Base-by-base conservation (phyloP, 2,888 invertebrate genomes). In the Polietes domitor region DNA sequence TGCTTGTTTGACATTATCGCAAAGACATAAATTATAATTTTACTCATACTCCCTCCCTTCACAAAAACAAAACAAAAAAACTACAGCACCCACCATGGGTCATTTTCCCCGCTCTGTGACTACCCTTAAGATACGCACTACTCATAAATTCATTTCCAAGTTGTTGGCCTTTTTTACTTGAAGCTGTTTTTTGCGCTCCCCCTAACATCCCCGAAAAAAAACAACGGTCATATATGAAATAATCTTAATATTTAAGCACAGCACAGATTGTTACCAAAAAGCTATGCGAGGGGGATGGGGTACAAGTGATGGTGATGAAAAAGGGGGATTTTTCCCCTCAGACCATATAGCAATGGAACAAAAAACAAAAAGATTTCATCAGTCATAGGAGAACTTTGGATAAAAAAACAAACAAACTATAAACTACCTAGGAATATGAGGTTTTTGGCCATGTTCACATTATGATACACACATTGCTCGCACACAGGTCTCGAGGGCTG, bases 261-360 rank as follows among this genome's bases (percentile, higher is more conserved):
- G 17, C 78, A 77, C 63, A 77, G 83, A 77, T 80, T 83, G 68
- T 83, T 71, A 63, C 68, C 74, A 37, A 83, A 74, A 74, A 74
- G 43, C 50, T 19, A 41, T 65, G 37, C 19, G 9, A 41, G 65
- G 17, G 26, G n/a, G n/a, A n/a, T n/a, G n/a, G n/a, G 28, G 10
- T 9, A 9, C 19, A 41, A 17, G 41, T 43, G 68, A 9, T 43
- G 21, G 24, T 55, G 58, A 12, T 6, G 58, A 24, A 41, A 41
- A 47, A n/a, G 47, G 15, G 26, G 26, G 58, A 12, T 50, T 50
- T 50, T 50, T 50, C 19, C 10, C 7, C 12, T 53, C 53, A 21
- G 53, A 53, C 53, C 17, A 65, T 19, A 65, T 7, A 10, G 17
- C 2, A 4, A 65, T n/a, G n/a, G n/a, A n/a, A n/a, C n/a, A n/a